Percentiles rank a stretch among this genome's conserved stretches.
These are phyloP conservation scores for Halcyon smyrnensis DNA, from an alignment of 2,797 vertebrate genomes.

Conservation along the genomic window DNA sequence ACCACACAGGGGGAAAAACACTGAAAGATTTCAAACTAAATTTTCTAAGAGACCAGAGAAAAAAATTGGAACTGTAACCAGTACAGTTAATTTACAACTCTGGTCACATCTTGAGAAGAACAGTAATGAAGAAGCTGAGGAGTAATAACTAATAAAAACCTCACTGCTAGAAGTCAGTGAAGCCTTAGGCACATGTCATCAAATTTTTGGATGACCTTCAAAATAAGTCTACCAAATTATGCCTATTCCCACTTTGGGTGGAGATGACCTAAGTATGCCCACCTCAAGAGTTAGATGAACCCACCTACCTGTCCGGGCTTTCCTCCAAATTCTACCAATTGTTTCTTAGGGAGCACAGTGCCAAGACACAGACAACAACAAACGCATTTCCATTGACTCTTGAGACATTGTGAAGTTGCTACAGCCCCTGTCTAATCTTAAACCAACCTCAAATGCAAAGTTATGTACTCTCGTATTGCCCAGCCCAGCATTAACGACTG, in stretches of 20 bases:
- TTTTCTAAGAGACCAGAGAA: neutral
- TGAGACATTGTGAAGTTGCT: neutral
- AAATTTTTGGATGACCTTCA: neutral
- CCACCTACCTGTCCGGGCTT: neutral
- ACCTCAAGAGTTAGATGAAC: neutral
- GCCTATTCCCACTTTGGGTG: neutral
- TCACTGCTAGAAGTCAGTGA: neutral
- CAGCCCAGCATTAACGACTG: neutral
- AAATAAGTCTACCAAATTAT: neutral
- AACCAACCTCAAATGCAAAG: neutral
- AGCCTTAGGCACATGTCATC: neutral
- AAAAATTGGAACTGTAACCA: neutral
- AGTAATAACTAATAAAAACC: neutral
- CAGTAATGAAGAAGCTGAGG: neutral
- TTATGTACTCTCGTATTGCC: fast-evolving
- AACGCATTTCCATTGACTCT: neutral
- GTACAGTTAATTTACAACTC: neutral
- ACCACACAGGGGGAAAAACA: neutral
- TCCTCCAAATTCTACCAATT: neutral
- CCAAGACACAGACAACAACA: neutral
- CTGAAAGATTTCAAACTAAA: neutral
- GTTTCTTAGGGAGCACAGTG: neutral
- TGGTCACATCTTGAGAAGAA: neutral
- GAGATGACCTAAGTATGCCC: neutral
- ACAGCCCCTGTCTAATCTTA: neutral